These are phyloP conservation scores for Pipistrellus pipistrellus DNA, from an alignment of 2,797 vertebrate species.

Conservation along the genomic window DNA sequence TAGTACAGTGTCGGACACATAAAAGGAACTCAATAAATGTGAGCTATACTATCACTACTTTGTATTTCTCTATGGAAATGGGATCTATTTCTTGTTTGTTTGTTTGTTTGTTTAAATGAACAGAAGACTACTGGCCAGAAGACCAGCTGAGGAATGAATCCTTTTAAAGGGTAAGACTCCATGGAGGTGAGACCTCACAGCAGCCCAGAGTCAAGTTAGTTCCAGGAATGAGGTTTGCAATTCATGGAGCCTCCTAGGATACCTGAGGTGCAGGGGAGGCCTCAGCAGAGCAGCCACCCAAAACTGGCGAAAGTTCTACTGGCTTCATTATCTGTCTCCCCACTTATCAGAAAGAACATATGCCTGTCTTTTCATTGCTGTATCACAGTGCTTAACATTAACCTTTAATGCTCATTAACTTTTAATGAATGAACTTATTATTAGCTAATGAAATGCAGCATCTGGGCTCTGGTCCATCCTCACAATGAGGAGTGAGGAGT, in stretches of 20 bases:
- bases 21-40: not conserved
- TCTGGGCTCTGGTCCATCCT: not conserved
- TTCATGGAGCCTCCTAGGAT: not conserved
- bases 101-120: not conserved
- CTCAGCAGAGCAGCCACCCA: not conserved
- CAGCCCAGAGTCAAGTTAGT: not conserved
- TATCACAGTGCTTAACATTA: not conserved
- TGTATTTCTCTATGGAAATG: not conserved
- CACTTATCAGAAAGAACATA: not conserved
- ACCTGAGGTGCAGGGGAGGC: not conserved
- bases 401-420: not conserved
- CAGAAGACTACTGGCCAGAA: not conserved
- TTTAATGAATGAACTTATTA: conserved; percentile 3
- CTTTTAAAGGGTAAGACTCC: not conserved
- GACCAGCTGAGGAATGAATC: not conserved
- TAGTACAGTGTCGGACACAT: not conserved
- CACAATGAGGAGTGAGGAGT: too few species aligned
- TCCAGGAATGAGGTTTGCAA: not conserved
- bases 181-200: not conserved
- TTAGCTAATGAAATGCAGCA: not conserved
- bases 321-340: not conserved
- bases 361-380: not conserved
- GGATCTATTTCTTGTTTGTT: not conserved
- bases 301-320: not conserved
- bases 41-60: not conserved